Evolutionary conservation across 2,888 invertebrate species (phyloP), one percentile per base, ranked within the genome.

Genomic region (Noctua janthe): DNA sequence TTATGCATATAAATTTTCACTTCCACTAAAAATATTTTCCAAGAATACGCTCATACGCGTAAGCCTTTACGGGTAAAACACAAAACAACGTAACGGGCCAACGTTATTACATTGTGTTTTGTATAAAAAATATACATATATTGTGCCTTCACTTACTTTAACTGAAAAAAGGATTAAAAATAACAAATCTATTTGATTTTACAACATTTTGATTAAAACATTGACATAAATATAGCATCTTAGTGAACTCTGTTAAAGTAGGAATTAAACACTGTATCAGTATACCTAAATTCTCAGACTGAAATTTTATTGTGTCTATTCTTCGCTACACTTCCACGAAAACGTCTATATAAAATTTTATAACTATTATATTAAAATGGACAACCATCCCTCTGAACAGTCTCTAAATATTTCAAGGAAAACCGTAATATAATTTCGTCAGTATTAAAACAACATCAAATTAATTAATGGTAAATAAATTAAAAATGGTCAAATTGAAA

Each of bases 1-100:
- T 78, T 81, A 71, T 81, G 86, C 81, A 86, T 86, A 84, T 71
- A 86, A 87, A 86, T 86, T 82, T 86, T 87, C 84, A 80, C 72
- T 78, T 71, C 79, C 71, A 84, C 84, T 80, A 83, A 71, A 80
- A 85, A 84, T 76, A 74, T 83, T 87, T 76, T 78, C n/a, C 78
- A 71, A 79, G 80, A 80, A 80, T 81, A 80, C 51, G 8, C 54
- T 74, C 72, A 69, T 74, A 79, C 70, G 56, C 66, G 49, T 77
- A 87, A 82, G 80, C 75, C 72, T 83, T 87, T 83, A 79, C 75
- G 74, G 74, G 78, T 74, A 76, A 78, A 78, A 80, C 66, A 83
- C 72, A 84, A 83, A 81, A 82, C 75, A 82, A 56, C 69, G 69
- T 74, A 74, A 79, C 78, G 69, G 64, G 64, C 71, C 73, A 81